Evolutionary conservation across 2,888 invertebrate species (phyloP), one percentile per base, ranked within the genome.

Genomic region (Drepana falcataria): DNA sequence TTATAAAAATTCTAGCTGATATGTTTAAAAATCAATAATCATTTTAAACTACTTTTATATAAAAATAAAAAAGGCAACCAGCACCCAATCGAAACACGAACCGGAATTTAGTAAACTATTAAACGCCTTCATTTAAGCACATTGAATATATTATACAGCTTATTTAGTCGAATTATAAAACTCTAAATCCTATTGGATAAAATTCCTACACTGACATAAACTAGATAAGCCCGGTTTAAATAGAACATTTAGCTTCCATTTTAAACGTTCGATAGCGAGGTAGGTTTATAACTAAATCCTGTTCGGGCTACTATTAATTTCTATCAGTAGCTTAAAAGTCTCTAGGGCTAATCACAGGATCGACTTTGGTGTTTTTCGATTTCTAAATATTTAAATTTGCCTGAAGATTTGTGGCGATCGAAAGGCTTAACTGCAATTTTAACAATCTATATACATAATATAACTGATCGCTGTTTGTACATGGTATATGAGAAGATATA

Each of bases 291-390:
- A 76, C 72, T 59, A 75, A 79, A 73, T 71, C 69, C 71, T 68
- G 67, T 81, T 83, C 75, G 78, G 81, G 37, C 81, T 80, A 71
- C 69, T 69, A 76, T 75, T 78, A 76, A 79, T 75, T 77, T 72
- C 75, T 68, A 77, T 75, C 63, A 59, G 71, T 58, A 59, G 72
- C 70, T 76, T 73, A 81, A 79, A 83, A 77, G 75, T 82, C 79
- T 73, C 69, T 67, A 61, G 71, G 21, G 70, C 68, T 81, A 81
- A 85, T 83, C 82, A 79, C 71, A 65, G 64, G 68, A 80, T 79
- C 74, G 71, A 69, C 73, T 66, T 75, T 72, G 63, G 69, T 67
- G 68, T 69, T 73, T 71, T 66, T 68, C 21, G 21, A 21, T 21
- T 21, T 21, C 21, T 21, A 21, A 21, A 21, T 21, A 21, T 21